Evolutionary conservation across 1,140 invertebrate species (phyloP), one percentile per base, ranked within the genome.

Genomic region (Apolygus lucorum): DNA sequence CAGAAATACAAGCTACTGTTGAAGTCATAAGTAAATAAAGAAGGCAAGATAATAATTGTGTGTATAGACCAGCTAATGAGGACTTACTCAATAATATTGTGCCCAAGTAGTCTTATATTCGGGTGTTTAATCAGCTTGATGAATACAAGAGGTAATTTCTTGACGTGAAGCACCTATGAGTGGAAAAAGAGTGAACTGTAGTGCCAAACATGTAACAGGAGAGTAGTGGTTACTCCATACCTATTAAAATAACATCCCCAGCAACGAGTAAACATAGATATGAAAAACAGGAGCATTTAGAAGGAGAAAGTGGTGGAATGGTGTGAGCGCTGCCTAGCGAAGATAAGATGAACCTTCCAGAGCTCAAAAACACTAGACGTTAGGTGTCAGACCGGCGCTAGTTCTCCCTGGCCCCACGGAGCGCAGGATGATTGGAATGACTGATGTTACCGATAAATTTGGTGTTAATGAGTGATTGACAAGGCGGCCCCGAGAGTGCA

Each of bases 101-200:
- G 27, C n/a, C 64, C 64, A 66, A 66, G 17, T 14, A 66, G 24
- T 34, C 28, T 66, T 2, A 66, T 25, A n/a, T 66, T 66, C 13
- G 64, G 25, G n/a, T 66, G 64, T 17, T 34, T 28, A 1, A 66
- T 21, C 11, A 66, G 29, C 34, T 28, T 1, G 64, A 66, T 8
- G 21, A 66, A 42, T 29, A 42, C 64, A 2, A 29, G 27, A 4
- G 64, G 64, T 1, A 66, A n/a, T 42, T 28, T 8, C 26, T 11
- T 34, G 11, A 66, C 1, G n/a, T 34, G n/a, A n/a, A n/a, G n/a
- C n/a, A n/a, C n/a, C n/a, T n/a, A n/a, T n/a, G n/a, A n/a, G n/a
- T n/a, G n/a, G n/a, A n/a, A n/a, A n/a, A n/a, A n/a, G n/a, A n/a
- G n/a, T n/a, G n/a, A n/a, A n/a, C n/a, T n/a, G n/a, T n/a, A n/a